A percentile compares a stretch with the other conserved stretches of the same genome.
These are phyloP conservation scores for Notiomystis cincta DNA, from an alignment of 2,113 vertebrate species.

Conservation along the genomic window DNA sequence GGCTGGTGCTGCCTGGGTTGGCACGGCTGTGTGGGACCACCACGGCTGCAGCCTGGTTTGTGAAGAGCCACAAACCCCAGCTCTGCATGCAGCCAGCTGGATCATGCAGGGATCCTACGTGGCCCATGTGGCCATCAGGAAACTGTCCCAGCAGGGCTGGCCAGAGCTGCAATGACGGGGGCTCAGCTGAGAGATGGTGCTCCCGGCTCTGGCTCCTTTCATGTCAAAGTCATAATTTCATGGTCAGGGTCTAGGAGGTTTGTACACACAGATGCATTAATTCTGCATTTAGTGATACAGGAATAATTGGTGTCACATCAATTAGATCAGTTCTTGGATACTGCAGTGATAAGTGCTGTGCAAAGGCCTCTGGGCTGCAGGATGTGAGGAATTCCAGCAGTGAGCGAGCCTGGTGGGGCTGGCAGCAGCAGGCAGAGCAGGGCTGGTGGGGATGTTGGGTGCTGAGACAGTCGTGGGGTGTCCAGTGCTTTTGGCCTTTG, in stretches of 20 bases:
- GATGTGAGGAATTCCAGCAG: background rate
- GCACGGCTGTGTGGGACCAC: background rate
- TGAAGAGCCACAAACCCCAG: background rate
- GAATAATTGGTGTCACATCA: slow-evolving; percentile 56
- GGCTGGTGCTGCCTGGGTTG: background rate
- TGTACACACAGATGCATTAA: slow-evolving; percentile 29
- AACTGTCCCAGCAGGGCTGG: background rate
- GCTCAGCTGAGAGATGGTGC: background rate
- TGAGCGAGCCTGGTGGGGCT: accelerated
- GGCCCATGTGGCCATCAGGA: accelerated
- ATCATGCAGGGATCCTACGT: accelerated
- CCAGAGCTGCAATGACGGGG: accelerated
- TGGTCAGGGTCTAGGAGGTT: background rate
- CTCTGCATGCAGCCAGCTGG: background rate
- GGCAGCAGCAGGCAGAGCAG: background rate
- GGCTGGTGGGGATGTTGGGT: accelerated
- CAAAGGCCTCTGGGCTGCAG: background rate
- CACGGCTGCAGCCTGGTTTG: background rate
- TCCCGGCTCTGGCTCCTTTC: background rate
- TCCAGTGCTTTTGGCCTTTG: accelerated
- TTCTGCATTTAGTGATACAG: slow-evolving; percentile 20
- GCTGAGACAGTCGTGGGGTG: too few species aligned
- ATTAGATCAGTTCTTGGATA: background rate
- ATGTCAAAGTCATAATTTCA: background rate
- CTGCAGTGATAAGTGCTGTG: background rate